A percentile compares a stretch with the other conserved stretches of the same genome.
These are phyloP conservation scores for Novumbra hubbsi DNA, from an alignment of 2,797 vertebrate genomes.

Conservation along the genomic window DNA sequence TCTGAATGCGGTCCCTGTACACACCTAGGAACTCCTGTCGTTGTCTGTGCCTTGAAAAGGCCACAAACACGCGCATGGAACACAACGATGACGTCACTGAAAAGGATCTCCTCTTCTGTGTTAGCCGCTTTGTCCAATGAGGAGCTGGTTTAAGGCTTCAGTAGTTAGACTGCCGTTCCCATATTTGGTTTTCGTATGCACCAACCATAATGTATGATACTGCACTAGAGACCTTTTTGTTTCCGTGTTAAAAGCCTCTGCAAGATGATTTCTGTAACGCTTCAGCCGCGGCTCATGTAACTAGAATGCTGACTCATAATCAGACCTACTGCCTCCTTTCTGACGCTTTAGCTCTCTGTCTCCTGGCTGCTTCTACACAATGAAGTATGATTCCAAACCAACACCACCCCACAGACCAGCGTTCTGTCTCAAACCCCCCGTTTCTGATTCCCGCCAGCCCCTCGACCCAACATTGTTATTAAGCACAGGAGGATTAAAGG, in stretches of 20 bases:
- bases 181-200: slow-evolving; percentile 73
- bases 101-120: slow-evolving; percentile 42
- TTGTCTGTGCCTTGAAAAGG: slow-evolving; percentile 6
- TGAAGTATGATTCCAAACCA: slow-evolving; percentile 21
- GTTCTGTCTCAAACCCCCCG: slow-evolving; percentile 11
- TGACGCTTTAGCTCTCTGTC: slow-evolving; percentile 73
- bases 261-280: slow-evolving; percentile 75
- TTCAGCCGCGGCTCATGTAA: slow-evolving; percentile 69
- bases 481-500: slow-evolving; percentile 63
- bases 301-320: slow-evolving; percentile 77
- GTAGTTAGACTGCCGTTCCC: slow-evolving; percentile 42
- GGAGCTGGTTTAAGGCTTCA: slow-evolving; percentile 46
- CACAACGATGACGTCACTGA: slow-evolving; percentile 27
- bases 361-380: background rate
- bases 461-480: slow-evolving; percentile 62
- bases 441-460: slow-evolving; percentile 26
- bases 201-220: slow-evolving; percentile 81
- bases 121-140: slow-evolving; percentile 47
- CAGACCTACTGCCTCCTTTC: slow-evolving; percentile 81
- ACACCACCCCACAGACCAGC: slow-evolving; percentile 44
- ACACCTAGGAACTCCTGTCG: slow-evolving; percentile 24
- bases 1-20: background rate
- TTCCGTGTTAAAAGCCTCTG: slow-evolving; percentile 76
- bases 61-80: background rate
- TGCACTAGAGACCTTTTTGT: slow-evolving; percentile 60